Percentiles rank a stretch among this genome's conserved stretches.
phyloP scores from a whole-genome alignment of 2,797 vertebrate genomes.

The Dallia pectoralis region DNA sequence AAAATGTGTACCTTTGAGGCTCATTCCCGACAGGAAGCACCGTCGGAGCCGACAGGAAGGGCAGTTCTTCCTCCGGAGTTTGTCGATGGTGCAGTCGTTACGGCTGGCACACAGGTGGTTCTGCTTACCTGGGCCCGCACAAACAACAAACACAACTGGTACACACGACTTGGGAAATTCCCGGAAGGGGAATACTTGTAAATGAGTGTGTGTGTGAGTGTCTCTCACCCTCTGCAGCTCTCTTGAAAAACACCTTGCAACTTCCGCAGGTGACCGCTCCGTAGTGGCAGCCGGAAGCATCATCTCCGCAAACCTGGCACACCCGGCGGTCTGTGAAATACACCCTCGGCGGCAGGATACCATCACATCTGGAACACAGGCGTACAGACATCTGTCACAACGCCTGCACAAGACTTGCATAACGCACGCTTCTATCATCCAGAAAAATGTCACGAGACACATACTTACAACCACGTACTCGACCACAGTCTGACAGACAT shows the following conservation, averaged over 20 bases:
- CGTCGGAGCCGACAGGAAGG: conserved; percentile 91
- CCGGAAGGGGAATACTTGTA: background rate
- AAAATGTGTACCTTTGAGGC: conserved; percentile 81
- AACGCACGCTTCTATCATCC: background rate
- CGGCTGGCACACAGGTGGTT: conserved; percentile 94
- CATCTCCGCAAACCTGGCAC: conserved; percentile 91
- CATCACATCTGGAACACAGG: conserved; percentile 74
- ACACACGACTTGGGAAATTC: background rate
- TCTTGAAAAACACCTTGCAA: conserved; percentile 98
- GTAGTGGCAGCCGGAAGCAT: conserved; percentile 95
- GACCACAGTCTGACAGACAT: background rate
- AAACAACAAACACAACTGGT: background rate
- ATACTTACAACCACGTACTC: background rate
- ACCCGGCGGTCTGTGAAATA: conserved; percentile 90
- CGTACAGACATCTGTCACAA: conserved; percentile 9
- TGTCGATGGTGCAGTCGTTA: conserved; percentile 96
- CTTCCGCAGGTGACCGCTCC: conserved; percentile 95
- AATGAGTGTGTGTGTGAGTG: conserved; percentile 1
- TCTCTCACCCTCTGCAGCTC: conserved; percentile 87
- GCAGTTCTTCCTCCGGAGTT: conserved; percentile 93
- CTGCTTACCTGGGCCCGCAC: conserved; percentile 82
- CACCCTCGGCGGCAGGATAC: conserved; percentile 83
- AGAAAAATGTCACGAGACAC: background rate
- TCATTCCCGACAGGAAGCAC: conserved; percentile 95
- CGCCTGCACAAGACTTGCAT: background rate